Evolutionary conservation across 2,113 vertebrate genomes (phyloP).

Genomic region (Terrapene triunguis): DNA sequence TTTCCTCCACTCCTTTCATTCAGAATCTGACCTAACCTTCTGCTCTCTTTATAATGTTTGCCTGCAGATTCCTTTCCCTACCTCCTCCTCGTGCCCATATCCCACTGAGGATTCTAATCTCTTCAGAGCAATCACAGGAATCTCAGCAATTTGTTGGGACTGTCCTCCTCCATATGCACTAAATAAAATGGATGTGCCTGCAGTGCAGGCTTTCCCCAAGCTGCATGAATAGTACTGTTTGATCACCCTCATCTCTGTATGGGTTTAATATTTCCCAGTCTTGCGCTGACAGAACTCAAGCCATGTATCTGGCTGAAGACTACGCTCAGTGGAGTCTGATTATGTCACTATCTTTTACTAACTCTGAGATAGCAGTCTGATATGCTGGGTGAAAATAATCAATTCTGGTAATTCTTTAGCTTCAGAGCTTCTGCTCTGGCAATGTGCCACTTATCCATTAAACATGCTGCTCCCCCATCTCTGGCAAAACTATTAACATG

Average conservation of each 20-base stretch:
- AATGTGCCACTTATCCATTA: background rate
- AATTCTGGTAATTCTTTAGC: background rate
- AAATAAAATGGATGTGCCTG: background rate
- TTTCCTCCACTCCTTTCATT: background rate
- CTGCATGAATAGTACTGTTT: background rate
- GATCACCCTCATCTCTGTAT: background rate
- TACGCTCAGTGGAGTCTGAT: background rate
- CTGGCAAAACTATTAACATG: background rate
- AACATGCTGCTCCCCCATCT: background rate
- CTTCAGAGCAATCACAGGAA: background rate
- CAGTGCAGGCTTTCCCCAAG: background rate
- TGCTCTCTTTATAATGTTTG: background rate
- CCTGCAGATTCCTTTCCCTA: background rate
- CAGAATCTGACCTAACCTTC: background rate
- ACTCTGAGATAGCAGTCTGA: background rate
- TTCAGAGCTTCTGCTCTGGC: background rate
- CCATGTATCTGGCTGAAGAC: background rate
- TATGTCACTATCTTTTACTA: background rate
- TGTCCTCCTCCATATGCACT: background rate
- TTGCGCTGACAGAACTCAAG: background rate
- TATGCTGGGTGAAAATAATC: background rate
- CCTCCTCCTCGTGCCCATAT: background rate
- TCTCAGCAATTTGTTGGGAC: fast-evolving
- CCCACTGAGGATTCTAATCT: background rate
- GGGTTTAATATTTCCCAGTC: background rate